Evolutionary conservation across 2,113 vertebrate species (phyloP), one percentile per base, ranked within the genome.

Genomic region (Oenanthe oenanthe): DNA sequence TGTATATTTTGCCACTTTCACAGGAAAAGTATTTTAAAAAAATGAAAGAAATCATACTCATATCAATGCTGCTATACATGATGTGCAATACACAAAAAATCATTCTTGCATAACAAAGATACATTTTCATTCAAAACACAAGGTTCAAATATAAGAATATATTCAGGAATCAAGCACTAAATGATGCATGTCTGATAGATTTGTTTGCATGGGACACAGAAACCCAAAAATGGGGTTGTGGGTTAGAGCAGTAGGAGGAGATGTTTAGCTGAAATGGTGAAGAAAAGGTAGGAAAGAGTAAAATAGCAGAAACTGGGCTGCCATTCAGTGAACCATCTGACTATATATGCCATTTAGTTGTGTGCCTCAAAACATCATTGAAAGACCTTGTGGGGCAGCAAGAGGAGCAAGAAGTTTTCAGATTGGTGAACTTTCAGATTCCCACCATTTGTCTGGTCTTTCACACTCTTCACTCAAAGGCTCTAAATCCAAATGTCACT

Each of bases 211-310:
- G 10, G 4, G 11, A 66, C 28, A 66, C 7, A 61, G 32, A 62
- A 89, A 53, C 6, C 25, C 10, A 16, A 56, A 80, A 93, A 66
- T 0, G 0, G 4, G 5, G 1, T 16, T 71, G 13, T 3, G 2
- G 3, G 5, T 47, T 89, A 36, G 25, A 84, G 24, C 18, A 28
- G 7, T 19, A 38, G 14, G 42, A 91, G 34, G 11, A 73, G 13
- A 31, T 40, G 17, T 70, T 93, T 45, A 40, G 14, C 7, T 76
- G 29, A 73, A 83, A 76, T 45, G 7, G 17, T 45, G 18, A 60
- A 34, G 66, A 83, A 61, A 22, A 56, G 2, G 6, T 43, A 18
- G 9, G 9, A 29, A 79, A 83, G 47, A 32, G 10, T 29, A 60
- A 77, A 66, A 25, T 10, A 45, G 13, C 28, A 70, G 58, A 68